Percentiles rank a stretch among this genome's conserved stretches.
Conservation (phyloP, 2,888 invertebrate genomes). For the Cremastobaeus sp. region DNA sequence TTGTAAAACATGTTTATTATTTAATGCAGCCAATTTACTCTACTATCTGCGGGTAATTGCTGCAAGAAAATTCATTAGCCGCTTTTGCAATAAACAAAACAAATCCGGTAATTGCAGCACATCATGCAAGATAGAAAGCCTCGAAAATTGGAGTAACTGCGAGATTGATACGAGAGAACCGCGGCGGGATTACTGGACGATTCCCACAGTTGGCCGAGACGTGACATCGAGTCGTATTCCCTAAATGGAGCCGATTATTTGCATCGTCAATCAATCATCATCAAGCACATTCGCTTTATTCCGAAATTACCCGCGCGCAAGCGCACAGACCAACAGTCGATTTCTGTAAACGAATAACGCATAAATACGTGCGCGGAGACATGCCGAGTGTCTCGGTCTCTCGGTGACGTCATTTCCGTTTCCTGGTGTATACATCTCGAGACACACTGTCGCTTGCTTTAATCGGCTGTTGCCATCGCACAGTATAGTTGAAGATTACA, state of each 20-base stretch:
- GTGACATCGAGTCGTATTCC: constrained; percentile 11
- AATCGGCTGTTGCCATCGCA: constrained; percentile 65
- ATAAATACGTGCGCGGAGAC: constrained; percentile 66
- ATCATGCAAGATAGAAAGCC: no score
- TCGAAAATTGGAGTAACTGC: constrained; percentile 3
- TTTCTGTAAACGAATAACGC: constrained; percentile 71
- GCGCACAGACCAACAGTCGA: constrained; percentile 69
- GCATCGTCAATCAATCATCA: constrained; percentile 45
- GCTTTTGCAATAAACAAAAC: no score
- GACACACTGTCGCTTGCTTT: constrained; percentile 70
- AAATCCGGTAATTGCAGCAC: no score
- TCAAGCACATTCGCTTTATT: constrained; percentile 46
- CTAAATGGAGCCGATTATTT: constrained; percentile 14
- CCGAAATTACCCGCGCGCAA: constrained; percentile 30
- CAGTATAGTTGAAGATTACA: constrained; percentile 38
- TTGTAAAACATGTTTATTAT: no score
- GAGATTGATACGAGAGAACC: not conserved
- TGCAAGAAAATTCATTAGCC: no score
- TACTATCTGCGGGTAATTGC: no score
- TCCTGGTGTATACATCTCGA: constrained; percentile 67
- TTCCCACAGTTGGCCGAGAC: constrained; percentile 20
- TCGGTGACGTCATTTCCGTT: constrained; percentile 75
- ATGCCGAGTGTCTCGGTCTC: constrained; percentile 59
- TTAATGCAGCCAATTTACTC: no score
- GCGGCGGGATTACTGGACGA: not conserved